Conservation (phyloP, 35 echinoderm and acorn worm genomes). For the Eucidaris tribuloides region DNA sequence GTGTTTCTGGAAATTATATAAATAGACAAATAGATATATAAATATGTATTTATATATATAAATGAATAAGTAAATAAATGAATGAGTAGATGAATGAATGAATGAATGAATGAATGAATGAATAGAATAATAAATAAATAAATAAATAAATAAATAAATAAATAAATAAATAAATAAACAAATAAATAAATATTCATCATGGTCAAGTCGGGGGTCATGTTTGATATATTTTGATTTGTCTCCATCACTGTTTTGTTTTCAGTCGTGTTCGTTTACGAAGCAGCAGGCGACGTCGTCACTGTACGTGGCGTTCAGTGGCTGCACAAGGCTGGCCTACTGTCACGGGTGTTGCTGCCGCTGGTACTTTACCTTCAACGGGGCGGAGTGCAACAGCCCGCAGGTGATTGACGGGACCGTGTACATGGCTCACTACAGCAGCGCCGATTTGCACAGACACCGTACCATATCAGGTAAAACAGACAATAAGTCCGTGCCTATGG, state of each 20-base stretch:
- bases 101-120: not conserved
- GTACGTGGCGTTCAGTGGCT: constrained; percentile 55
- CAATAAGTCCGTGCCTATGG: too few relatives aligned
- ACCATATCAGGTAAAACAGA: constrained; percentile 56
- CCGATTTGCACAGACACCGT: constrained; percentile 67
- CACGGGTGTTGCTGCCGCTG: constrained; percentile 82
- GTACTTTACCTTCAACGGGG: constrained; percentile 76
- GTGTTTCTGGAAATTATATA: too few relatives aligned
- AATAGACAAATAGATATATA: too few relatives aligned
- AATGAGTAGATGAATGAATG: too few relatives aligned
- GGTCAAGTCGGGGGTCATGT: too few relatives aligned
- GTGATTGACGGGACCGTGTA: constrained; percentile 74
- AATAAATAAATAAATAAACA: not conserved
- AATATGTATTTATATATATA: too few relatives aligned
- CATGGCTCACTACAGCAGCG: constrained; percentile 65
- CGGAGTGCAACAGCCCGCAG: constrained; percentile 66
- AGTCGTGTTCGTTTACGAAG: constrained; percentile 80
- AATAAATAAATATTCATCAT: too few relatives aligned
- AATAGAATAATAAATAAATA: not conserved
- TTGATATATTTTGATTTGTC: too few relatives aligned
- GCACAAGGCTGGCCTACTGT: constrained; percentile 49
- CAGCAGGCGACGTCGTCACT: constrained; percentile 37
- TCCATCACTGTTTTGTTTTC: not conserved
- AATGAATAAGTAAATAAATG: too few relatives aligned
- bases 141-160: not conserved